phyloP scores from a whole-genome alignment of 2,113 vertebrate species.

The Boulengeromyrus knoepffleri region DNA sequence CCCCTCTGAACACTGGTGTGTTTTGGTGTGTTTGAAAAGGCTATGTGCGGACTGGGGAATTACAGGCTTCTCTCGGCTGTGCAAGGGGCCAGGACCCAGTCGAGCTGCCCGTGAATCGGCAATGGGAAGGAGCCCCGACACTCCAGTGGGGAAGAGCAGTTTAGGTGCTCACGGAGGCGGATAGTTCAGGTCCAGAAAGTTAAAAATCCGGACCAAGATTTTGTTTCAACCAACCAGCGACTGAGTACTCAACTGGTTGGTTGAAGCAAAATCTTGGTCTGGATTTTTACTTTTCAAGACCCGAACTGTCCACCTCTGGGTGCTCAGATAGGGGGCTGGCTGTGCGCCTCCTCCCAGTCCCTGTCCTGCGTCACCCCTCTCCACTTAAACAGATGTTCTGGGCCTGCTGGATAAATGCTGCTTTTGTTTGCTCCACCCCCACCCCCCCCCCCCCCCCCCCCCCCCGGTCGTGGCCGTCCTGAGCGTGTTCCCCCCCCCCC shows the following conservation, averaged over 20 bases:
- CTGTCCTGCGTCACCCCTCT: not conserved
- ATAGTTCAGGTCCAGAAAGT: not conserved
- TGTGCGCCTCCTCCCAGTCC: not conserved
- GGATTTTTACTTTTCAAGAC: not conserved
- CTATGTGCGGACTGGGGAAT: slow-evolving; percentile 15
- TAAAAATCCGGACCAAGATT: not conserved
- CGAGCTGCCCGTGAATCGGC: not conserved
- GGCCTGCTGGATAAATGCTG: not conserved
- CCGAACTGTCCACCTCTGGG: not conserved
- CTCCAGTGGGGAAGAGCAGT: not conserved
- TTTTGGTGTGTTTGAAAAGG: slow-evolving; percentile 14
- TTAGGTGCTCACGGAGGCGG: not conserved
- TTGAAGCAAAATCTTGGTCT: not conserved
- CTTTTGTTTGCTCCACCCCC: not conserved
- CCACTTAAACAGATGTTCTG: not conserved
- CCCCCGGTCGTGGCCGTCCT: not conserved
- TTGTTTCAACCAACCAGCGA: not conserved
- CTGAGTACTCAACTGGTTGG: not conserved
- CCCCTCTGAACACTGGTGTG: not conserved
- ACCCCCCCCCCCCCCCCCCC: not conserved
- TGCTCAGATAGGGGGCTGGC: not conserved
- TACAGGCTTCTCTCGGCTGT: slow-evolving; percentile 19
- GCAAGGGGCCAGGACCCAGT: not conserved
- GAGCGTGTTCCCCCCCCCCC: not conserved
- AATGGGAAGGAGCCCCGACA: not conserved